These are phyloP conservation scores for Nettapus auritus DNA, from an alignment of 2,113 vertebrate species.

Conservation along the genomic window DNA sequence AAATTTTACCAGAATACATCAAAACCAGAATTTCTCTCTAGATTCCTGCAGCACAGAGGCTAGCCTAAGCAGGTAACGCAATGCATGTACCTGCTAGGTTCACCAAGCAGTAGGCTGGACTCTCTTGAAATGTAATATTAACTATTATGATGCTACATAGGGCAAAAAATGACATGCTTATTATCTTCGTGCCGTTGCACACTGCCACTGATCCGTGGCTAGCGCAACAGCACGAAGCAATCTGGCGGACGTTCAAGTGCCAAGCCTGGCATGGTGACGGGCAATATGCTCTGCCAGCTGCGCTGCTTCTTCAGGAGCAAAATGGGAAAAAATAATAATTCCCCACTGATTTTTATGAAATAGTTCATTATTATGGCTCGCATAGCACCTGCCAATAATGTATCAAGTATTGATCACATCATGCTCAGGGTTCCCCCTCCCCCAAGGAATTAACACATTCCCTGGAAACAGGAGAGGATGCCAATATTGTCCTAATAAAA, in stretches of 20 bases:
- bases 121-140: background rate
- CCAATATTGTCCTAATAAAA: background rate
- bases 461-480: background rate
- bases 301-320: conserved; percentile 21
- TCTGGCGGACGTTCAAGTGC: conserved; percentile 39
- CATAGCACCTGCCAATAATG: background rate
- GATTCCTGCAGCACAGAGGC: background rate
- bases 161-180: background rate
- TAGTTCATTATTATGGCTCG: background rate
- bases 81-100: background rate
- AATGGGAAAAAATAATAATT: background rate
- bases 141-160: background rate
- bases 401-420: background rate
- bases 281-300: conserved; percentile 56
- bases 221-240: background rate
- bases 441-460: background rate
- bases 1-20: background rate
- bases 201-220: background rate
- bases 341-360: background rate
- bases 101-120: background rate
- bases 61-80: background rate
- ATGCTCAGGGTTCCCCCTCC: background rate
- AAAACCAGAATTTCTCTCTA: background rate
- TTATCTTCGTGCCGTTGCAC: background rate
- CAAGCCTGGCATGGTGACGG: background rate